Conservation (phyloP, 53 echinoderm and acorn worm species). For the Crossaster papposus region DNA sequence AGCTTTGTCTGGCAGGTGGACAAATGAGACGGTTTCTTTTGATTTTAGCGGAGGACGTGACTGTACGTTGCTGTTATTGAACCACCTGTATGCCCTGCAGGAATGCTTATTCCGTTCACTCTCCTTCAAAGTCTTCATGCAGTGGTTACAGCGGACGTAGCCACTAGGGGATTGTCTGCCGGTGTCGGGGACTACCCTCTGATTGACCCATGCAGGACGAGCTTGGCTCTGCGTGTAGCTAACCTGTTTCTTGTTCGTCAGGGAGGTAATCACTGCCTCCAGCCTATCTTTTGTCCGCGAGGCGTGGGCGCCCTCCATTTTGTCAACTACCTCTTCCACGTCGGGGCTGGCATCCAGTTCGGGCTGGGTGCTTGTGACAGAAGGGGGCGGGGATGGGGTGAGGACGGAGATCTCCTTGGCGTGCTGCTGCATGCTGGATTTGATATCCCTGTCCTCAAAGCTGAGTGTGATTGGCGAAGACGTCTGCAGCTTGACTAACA, state of each 20-base stretch:
- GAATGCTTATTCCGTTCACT: not conserved
- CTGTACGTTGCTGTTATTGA: constrained; percentile 2
- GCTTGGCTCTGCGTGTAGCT: not conserved
- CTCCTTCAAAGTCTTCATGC: not conserved
- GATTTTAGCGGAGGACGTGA: no score
- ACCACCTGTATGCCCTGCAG: constrained; percentile 5
- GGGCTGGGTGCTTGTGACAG: constrained; percentile 45
- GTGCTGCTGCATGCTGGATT: not conserved
- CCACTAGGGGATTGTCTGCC: no score
- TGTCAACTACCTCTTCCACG: constrained; percentile 18
- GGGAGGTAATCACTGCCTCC: not conserved
- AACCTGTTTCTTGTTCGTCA: not conserved
- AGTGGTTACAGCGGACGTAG: constrained; percentile 17
- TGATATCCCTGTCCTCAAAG: constrained; percentile 9
- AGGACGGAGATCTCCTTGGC: not conserved
- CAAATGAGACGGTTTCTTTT: not conserved
- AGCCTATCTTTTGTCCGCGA: constrained; percentile 10
- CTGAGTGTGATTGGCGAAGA: constrained; percentile 26
- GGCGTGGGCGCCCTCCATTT: not conserved
- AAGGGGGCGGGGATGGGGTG: constrained; percentile 10
- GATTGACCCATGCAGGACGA: not conserved
- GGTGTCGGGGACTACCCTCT: constrained; percentile 1
- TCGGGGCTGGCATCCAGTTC: constrained; percentile 39
- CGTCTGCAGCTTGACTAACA: constrained; percentile 34
- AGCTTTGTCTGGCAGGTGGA: not conserved